phyloP scores from a whole-genome alignment of 2,797 vertebrate genomes.

The Limnodromus scolopaceus region DNA sequence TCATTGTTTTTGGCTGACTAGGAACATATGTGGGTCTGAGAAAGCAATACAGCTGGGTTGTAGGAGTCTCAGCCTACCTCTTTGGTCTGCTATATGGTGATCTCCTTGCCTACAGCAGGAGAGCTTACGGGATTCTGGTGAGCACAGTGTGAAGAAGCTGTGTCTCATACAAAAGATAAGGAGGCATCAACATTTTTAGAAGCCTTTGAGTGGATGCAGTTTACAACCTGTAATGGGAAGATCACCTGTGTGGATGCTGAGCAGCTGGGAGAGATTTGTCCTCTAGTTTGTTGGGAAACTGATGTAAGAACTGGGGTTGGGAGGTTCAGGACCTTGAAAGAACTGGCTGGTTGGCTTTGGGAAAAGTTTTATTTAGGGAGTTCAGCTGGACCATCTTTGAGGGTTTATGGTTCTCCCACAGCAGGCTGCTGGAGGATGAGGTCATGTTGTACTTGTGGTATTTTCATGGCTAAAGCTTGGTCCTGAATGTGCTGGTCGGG shows the following conservation, averaged over 20 bases:
- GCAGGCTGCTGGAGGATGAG: background rate
- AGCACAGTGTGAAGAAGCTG: background rate
- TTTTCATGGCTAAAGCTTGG: background rate
- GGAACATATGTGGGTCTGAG: background rate
- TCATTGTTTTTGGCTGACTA: background rate
- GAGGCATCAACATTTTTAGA: background rate
- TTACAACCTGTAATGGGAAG: background rate
- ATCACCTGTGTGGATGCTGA: background rate
- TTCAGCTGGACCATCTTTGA: background rate
- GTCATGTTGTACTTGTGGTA: background rate
- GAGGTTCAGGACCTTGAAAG: background rate
- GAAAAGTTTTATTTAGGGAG: background rate
- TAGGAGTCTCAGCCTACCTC: background rate
- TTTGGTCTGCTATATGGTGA: accelerated
- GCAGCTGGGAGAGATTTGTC: background rate
- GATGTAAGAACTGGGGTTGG: background rate
- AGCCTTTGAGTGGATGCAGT: background rate
- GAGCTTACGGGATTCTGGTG: background rate
- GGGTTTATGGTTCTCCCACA: background rate
- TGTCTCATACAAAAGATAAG: background rate
- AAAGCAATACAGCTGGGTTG: background rate
- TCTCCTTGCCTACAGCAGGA: background rate
- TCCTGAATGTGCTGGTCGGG: accelerated
- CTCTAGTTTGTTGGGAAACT: background rate
- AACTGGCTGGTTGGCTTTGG: background rate